phyloP scores from a whole-genome alignment of 2,113 vertebrate species.

The Epinephelus lanceolatus region DNA sequence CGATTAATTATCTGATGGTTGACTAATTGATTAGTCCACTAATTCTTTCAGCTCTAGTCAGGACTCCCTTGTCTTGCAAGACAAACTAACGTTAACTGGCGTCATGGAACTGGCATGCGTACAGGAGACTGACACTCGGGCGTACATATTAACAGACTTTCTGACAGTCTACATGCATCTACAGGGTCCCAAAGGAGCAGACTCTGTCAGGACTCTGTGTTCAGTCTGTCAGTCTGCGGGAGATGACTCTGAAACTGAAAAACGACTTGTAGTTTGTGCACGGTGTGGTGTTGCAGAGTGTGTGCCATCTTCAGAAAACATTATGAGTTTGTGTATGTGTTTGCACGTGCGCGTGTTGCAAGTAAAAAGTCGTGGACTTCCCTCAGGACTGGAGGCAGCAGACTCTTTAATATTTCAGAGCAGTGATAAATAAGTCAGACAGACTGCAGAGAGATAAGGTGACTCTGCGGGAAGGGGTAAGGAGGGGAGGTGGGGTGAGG shows the following conservation, averaged over 20 bases:
- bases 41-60: background rate
- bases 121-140: slow-evolving; percentile 1
- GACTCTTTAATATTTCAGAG: slow-evolving; percentile 84
- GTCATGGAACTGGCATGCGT: slow-evolving; percentile 1
- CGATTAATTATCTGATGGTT: too few species aligned
- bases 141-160: slow-evolving; percentile 20
- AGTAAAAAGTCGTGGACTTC: slow-evolving; percentile 67
- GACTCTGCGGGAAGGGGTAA: slow-evolving; percentile 64
- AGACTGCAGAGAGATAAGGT: slow-evolving; percentile 82
- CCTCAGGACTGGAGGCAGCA: slow-evolving; percentile 68
- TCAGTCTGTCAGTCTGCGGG: slow-evolving; percentile 19
- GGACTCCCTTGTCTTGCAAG: background rate
- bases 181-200: slow-evolving; percentile 4
- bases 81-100: slow-evolving; percentile 27
- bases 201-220: slow-evolving; percentile 27
- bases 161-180: slow-evolving; percentile 39
- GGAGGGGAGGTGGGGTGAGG: slow-evolving; percentile 9
- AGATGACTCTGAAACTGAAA: slow-evolving; percentile 12
- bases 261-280: background rate
- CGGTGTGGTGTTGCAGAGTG: background rate
- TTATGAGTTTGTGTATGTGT: slow-evolving; percentile 17
- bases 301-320: slow-evolving; percentile 23
- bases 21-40: background rate
- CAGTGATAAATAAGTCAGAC: slow-evolving; percentile 83
- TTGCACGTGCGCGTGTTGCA: slow-evolving; percentile 19